Percentiles rank a stretch among this genome's conserved stretches.
These are phyloP conservation scores for Crocuta crocuta DNA, from an alignment of 2,113 vertebrate species.

Conservation along the genomic window DNA sequence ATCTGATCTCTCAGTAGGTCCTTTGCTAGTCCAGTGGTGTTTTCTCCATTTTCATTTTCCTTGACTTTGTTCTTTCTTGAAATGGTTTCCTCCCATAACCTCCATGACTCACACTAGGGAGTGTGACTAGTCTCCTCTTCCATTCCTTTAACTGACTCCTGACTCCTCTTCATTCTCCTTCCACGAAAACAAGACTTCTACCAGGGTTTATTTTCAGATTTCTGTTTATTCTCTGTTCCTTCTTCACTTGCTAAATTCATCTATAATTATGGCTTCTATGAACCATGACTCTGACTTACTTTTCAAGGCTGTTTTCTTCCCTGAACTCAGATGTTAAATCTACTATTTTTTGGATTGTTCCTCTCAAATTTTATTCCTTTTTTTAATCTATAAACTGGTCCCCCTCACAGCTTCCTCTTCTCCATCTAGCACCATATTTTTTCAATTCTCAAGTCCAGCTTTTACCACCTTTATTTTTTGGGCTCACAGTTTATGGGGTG, in stretches of 20 bases:
- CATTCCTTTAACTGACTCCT: neutral
- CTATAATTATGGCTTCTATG: neutral
- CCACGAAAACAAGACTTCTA: neutral
- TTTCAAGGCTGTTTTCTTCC: conserved; percentile 6
- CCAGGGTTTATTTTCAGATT: neutral
- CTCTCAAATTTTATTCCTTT: neutral
- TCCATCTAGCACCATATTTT: neutral
- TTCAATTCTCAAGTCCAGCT: neutral
- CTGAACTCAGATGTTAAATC: neutral
- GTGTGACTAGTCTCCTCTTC: neutral
- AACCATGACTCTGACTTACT: neutral
- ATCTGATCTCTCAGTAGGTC: neutral
- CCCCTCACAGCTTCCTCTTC: neutral
- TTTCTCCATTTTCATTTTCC: neutral
- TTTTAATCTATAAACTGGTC: neutral
- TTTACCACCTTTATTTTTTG: neutral
- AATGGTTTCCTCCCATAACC: neutral
- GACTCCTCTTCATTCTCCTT: neutral
- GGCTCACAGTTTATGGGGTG: neutral
- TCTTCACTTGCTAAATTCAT: neutral
- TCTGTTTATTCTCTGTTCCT: neutral
- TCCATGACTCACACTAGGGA: neutral
- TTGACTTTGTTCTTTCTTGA: neutral
- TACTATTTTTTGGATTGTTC: neutral
- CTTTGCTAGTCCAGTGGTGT: neutral